Evolutionary conservation across 1,140 invertebrate species (phyloP).

Genomic region (Plutomurus gul): DNA sequence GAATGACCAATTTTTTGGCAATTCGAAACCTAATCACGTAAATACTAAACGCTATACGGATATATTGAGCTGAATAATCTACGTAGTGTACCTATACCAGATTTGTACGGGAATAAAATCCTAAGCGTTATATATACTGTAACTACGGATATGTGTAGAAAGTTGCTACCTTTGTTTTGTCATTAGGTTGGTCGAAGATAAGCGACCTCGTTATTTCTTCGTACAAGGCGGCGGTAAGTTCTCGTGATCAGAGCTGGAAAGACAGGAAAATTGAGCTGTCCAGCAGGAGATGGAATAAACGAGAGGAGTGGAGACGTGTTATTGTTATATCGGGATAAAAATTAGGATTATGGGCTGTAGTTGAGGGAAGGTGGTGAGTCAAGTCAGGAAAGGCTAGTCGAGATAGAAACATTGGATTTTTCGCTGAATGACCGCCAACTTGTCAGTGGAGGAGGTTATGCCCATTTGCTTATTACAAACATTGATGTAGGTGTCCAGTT

Average conservation of each 20-base stretch:
- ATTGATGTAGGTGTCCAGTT: neutral
- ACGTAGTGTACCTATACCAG: no score
- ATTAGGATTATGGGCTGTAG: constrained; percentile 1
- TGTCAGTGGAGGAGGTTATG: neutral
- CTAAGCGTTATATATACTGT: no score
- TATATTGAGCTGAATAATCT: no score
- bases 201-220: neutral
- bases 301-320: neutral
- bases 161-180: no score
- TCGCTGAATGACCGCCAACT: neutral
- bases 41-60: no score
- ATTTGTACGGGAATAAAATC: no score
- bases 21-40: no score
- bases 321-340: neutral
- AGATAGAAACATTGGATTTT: neutral
- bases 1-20: no score
- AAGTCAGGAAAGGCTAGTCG: neutral
- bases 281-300: neutral
- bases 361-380: neutral
- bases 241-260: neutral
- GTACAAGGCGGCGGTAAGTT: neutral
- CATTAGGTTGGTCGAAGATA: no score
- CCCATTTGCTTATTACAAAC: neutral
- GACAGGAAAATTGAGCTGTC: neutral
- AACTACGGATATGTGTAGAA: no score